Conservation (phyloP, 2,888 invertebrate genomes). For the Luperina nickerlii region DNA sequence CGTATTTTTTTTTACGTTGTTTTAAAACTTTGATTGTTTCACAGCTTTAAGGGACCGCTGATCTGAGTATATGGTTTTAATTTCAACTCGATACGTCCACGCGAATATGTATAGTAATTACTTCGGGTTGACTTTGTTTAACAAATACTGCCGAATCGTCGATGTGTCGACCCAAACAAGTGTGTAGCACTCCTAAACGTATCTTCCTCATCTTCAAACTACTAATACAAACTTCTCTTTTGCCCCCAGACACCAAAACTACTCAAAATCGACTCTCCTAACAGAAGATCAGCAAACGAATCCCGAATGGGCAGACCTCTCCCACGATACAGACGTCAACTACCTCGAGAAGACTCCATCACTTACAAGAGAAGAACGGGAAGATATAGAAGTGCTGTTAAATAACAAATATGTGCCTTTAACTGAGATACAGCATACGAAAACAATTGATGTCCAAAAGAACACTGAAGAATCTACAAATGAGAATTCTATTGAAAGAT, state of each 20-base stretch:
- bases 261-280: not conserved
- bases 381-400: slow-evolving; percentile 77
- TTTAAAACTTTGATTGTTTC: too few species aligned
- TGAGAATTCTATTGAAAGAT: slow-evolving; percentile 46
- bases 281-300: slow-evolving; percentile 28
- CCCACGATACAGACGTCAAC: slow-evolving; percentile 85
- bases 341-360: slow-evolving; percentile 71
- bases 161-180: too few species aligned
- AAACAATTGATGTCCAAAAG: slow-evolving; percentile 7
- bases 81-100: too few species aligned
- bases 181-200: not conserved
- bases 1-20: too few species aligned
- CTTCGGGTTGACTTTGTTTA: too few species aligned
- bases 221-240: slow-evolving; percentile 1
- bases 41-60: too few species aligned
- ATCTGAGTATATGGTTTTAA: too few species aligned
- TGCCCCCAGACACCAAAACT: slow-evolving; percentile 49
- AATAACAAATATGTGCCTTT: slow-evolving; percentile 76
- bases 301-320: slow-evolving; percentile 78
- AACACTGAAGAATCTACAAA: slow-evolving; percentile 20
- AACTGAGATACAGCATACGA: slow-evolving; percentile 62
- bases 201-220: not conserved
- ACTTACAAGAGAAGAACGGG: slow-evolving; percentile 73
- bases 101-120: too few species aligned
- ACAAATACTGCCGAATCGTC: too few species aligned